Conservation (phyloP, 2,113 vertebrate genomes). For the Oreochromis niloticus region DNA sequence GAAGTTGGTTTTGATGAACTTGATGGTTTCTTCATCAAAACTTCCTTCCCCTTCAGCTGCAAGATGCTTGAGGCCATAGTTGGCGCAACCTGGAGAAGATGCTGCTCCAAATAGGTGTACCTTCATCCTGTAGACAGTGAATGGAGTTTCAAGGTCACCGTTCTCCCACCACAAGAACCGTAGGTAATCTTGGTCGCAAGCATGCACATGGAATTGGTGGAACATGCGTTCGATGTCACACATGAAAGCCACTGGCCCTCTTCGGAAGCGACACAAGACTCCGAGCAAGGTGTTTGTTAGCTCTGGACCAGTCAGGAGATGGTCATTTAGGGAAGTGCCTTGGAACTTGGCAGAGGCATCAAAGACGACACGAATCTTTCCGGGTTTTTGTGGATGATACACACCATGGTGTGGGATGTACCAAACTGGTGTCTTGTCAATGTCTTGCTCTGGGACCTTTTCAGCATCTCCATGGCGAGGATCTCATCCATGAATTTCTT, state of each 20-base stretch:
- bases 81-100: neutral
- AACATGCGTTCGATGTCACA: neutral
- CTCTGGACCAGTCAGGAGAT: neutral
- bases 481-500: too few relatives aligned
- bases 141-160: neutral
- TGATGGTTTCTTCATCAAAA: neutral
- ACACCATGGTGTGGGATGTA: too few relatives aligned
- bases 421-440: too few relatives aligned
- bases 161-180: neutral
- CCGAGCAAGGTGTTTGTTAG: neutral
- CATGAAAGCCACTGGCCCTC: neutral
- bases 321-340: neutral
- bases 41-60: neutral
- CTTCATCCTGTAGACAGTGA: neutral
- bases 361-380: rapidly evolving
- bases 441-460: too few relatives aligned
- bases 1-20: neutral
- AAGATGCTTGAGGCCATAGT: neutral
- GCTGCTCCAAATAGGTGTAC: neutral
- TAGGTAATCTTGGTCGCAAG: rapidly evolving
- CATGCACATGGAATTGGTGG: neutral
- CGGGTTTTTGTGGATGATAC: neutral
- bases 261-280: neutral
- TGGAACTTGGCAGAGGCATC: neutral
- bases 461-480: too few relatives aligned